Conservation (phyloP, 2,888 invertebrate genomes). For the Biston stratarius region DNA sequence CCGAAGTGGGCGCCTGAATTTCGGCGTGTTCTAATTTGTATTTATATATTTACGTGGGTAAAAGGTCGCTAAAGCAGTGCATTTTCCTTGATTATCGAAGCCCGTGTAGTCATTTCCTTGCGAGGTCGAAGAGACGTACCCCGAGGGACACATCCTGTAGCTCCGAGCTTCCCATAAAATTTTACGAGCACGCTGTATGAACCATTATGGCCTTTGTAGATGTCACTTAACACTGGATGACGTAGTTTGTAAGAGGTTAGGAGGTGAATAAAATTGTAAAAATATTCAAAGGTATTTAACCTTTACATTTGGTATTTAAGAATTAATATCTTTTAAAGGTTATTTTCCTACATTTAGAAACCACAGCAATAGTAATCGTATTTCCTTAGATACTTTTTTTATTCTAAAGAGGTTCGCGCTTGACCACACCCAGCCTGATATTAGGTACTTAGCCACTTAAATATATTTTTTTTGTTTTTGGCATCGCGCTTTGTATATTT, state of each 20-base stretch:
- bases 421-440: no score
- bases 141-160: slow-evolving; percentile 69
- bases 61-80: slow-evolving; percentile 12
- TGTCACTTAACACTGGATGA: slow-evolving; percentile 71
- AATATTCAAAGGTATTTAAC: slow-evolving; percentile 7
- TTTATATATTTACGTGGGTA: slow-evolving; percentile 51
- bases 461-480: no score
- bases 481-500: no score
- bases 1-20: neutral
- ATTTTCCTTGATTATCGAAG: slow-evolving; percentile 24
- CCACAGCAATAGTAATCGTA: no score
- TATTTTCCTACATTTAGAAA: no score
- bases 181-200: slow-evolving; percentile 80
- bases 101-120: slow-evolving; percentile 29
- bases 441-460: no score
- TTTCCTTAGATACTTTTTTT: no score
- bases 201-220: slow-evolving; percentile 76
- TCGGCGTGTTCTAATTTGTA: slow-evolving; percentile 48
- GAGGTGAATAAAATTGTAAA: slow-evolving; percentile 34
- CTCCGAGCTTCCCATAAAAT: slow-evolving; percentile 75
- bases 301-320: neutral
- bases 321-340: neutral
- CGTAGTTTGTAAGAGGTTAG: slow-evolving; percentile 68
- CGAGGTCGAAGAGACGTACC: slow-evolving; percentile 61
- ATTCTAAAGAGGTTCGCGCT: no score